Evolutionary conservation across 1,140 invertebrate genomes (phyloP).

Genomic region (Rhysida immarginata): DNA sequence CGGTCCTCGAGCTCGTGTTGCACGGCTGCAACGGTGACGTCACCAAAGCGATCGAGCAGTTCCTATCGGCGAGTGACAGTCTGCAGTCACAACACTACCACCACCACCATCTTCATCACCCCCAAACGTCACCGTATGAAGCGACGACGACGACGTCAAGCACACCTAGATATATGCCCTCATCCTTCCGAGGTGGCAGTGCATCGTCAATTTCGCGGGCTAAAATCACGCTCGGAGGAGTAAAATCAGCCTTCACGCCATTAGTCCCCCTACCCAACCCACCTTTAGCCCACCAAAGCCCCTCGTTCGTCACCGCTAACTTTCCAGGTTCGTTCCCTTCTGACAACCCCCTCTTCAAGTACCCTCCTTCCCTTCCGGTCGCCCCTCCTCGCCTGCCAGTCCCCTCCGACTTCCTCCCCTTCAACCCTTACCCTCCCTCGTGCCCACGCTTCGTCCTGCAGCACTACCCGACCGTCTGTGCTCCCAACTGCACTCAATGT

Average conservation of each 20-base stretch:
- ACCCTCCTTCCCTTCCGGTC: background rate
- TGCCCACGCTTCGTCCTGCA: background rate
- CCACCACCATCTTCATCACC: background rate
- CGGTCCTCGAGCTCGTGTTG: slow-evolving; percentile 71
- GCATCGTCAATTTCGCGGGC: background rate
- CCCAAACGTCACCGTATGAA: background rate
- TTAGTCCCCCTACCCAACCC: background rate
- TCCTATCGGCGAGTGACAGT: slow-evolving; percentile 28
- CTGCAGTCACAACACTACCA: slow-evolving; percentile 4
- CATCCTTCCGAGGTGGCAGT: background rate
- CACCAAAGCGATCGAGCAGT: slow-evolving; percentile 58
- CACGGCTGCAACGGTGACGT: slow-evolving; percentile 71
- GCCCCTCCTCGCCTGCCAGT: background rate
- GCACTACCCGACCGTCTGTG: background rate
- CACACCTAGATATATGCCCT: too few relatives aligned
- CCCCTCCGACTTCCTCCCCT: background rate
- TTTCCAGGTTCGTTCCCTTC: background rate
- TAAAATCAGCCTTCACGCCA: slow-evolving; percentile 19
- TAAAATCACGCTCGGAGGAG: slow-evolving; percentile 8
- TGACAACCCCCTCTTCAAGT: background rate
- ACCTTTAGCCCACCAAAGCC: background rate
- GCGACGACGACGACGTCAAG: too few relatives aligned
- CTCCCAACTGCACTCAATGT: background rate
- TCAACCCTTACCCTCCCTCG: background rate
- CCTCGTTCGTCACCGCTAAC: background rate